Percentiles rank a stretch among this genome's conserved stretches.
Evolutionary conservation across 2,797 vertebrate genomes (phyloP).

Genomic region (Channallabes apus): DNA sequence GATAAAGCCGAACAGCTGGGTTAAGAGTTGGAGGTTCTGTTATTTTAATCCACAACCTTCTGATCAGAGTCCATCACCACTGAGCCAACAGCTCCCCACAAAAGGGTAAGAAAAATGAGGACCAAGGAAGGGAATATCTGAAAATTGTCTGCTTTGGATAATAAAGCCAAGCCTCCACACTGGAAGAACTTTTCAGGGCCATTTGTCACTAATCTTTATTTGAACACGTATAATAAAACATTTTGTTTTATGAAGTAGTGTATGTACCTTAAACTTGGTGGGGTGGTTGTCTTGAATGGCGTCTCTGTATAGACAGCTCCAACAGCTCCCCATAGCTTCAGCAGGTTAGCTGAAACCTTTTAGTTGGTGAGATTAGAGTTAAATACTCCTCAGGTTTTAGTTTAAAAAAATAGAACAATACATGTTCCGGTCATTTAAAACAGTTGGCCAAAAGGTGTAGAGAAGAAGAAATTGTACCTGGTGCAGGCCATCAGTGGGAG

Average conservation of each 20-base stretch:
- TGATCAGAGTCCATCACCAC: conserved; percentile 1
- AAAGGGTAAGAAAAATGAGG: not conserved
- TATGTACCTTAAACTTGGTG: conserved; percentile 93
- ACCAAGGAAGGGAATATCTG: not conserved
- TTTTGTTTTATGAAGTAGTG: not conserved
- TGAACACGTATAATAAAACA: not conserved
- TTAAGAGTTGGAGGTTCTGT: not conserved
- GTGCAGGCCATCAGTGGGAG: conserved; percentile 89
- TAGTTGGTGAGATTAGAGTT: conserved; percentile 12
- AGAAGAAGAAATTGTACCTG: conserved; percentile 72
- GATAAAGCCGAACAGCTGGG: not conserved
- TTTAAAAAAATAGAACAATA: not conserved
- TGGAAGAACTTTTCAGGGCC: not conserved
- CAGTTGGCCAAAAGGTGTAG: not conserved
- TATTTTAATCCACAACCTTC: not conserved
- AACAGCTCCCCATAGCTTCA: conserved; percentile 98
- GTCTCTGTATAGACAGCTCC: conserved; percentile 95
- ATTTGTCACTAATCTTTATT: not conserved
- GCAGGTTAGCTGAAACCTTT: conserved; percentile 81
- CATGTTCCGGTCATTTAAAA: not conserved
- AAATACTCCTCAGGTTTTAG: not conserved
- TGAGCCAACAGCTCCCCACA: not conserved
- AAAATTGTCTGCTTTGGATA: not conserved
- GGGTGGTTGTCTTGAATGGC: conserved; percentile 94
- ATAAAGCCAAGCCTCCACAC: not conserved